Conservation (phyloP, 92 coral and sea anemone species). For the Epizoanthus fatuus region DNA sequence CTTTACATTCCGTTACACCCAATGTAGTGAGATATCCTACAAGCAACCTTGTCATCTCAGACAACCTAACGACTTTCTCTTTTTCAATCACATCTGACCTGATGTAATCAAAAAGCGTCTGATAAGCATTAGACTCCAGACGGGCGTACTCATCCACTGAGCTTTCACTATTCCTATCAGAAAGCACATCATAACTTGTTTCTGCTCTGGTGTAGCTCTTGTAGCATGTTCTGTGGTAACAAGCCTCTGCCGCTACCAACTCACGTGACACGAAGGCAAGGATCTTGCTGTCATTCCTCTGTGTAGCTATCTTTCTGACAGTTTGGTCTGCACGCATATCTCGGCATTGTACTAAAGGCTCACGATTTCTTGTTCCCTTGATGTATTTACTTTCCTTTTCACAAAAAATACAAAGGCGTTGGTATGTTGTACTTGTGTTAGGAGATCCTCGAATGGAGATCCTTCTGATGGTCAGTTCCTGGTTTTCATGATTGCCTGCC, state of each 20-base stretch:
- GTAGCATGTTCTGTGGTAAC: constrained; percentile 66
- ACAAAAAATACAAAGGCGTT: constrained; percentile 65
- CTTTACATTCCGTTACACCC: constrained; percentile 46
- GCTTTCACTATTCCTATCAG: constrained; percentile 29
- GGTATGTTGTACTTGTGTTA: constrained; percentile 48
- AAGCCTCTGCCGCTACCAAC: constrained; percentile 73
- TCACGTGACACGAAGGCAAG: constrained; percentile 60
- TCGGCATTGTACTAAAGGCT: constrained; percentile 60
- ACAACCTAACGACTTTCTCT: constrained; percentile 33
- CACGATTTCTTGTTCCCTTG: constrained; percentile 66
- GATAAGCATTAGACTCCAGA: constrained; percentile 54
- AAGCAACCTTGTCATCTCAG: constrained; percentile 49
- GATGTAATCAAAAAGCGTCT: constrained; percentile 62
- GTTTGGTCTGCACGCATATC: constrained; percentile 55
- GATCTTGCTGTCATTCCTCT: constrained; percentile 53
- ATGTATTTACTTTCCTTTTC: constrained; percentile 55
- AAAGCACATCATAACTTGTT: constrained; percentile 19
- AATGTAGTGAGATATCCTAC: constrained; percentile 41
- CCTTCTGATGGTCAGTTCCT: constrained; percentile 29
- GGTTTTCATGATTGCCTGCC: constrained; percentile 14
- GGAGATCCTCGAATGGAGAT: constrained; percentile 59
- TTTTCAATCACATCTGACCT: constrained; percentile 47
- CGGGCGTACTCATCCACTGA: constrained; percentile 51
- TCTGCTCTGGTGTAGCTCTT: constrained; percentile 38
- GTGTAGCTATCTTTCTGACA: constrained; percentile 44